Base-by-base conservation (phyloP, 2,113 vertebrate genomes). In the Epinephelus fuscoguttatus region DNA sequence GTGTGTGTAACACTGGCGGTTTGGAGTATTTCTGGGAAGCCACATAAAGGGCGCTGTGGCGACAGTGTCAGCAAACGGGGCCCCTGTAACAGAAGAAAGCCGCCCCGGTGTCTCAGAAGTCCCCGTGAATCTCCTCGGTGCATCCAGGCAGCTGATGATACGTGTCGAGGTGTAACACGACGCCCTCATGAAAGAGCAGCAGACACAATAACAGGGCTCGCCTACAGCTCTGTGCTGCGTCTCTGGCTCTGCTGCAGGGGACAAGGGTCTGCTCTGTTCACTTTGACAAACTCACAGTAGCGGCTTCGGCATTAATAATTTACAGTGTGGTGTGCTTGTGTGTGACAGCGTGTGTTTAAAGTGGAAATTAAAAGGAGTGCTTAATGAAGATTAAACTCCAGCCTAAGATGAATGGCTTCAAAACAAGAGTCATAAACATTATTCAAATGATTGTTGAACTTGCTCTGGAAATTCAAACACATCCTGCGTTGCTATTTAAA, bases 121-220 rank as follows among this genome's bases (percentile, higher is more conserved):
- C 86, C 69, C 64, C 5, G 60, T 60, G 73, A 85, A 82, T 84
- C 78, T 81, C 72, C 82, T 56, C 13, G 37, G 78, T 73, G 84
- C 83, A 81, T 74, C 56, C 82, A 78, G 50, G 83, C 75, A 27
- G 71, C 83, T 78, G 88, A 90, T 78, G 87, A 92, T 86, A 81
- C 84, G 68, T 88, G 88, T 91, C 66, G 80, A 93, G 92, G 89
- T 93, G 94, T 92, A 94, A 96, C 82, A 18, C 1, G 89, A 94
- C n/a, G 75, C 93, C 78, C 64, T 75, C 86, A 81, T 90, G 86
- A 91, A 93, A 93, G 89, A 80, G 86, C 76, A 33, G 75, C 87
- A 93, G 92, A 94, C 91, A 94, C 93, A 94, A 94, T 93, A 91
- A 84, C 78, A 72, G 66, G 82, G 79, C 75, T 72, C 27, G 78